phyloP scores from a whole-genome alignment of 1,140 invertebrate genomes.

The Micrasema minimum region DNA sequence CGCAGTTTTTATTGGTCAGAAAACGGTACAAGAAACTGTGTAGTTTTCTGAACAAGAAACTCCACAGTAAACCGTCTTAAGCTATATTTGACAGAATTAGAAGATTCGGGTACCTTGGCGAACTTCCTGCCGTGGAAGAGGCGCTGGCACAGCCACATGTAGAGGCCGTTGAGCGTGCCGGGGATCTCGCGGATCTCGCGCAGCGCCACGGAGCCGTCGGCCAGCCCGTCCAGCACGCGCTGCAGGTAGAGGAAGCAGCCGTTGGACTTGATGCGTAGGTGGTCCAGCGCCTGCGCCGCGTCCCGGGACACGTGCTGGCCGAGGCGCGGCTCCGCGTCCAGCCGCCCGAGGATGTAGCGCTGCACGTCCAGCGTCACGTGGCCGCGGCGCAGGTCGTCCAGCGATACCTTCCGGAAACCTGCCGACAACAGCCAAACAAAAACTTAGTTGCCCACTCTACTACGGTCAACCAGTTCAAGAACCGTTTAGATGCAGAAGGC shows the following conservation, averaged over 20 bases:
- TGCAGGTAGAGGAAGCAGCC: constrained; percentile 95
- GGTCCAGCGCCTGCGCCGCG: constrained; percentile 94
- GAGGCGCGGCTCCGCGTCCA: constrained; percentile 86
- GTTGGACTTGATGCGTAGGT: constrained; percentile 95
- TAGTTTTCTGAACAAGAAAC: too few species aligned
- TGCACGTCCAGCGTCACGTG: constrained; percentile 93
- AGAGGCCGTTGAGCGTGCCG: constrained; percentile 93
- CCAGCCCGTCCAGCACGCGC: constrained; percentile 91
- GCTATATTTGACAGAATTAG: too few species aligned
- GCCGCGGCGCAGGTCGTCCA: constrained; percentile 90
- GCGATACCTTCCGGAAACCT: constrained; percentile 91
- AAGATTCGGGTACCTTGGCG: constrained; percentile 72
- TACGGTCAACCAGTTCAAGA: too few species aligned
- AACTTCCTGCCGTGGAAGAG: constrained; percentile 91
- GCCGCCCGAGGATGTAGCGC: constrained; percentile 90
- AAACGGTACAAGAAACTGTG: too few species aligned
- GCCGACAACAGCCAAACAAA: too few species aligned
- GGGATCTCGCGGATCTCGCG: constrained; percentile 89
- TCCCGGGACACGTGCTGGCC: constrained; percentile 76
- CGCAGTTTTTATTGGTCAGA: too few species aligned
- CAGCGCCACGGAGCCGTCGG: constrained; percentile 91
- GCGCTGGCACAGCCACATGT: constrained; percentile 93
- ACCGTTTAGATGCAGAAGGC: too few species aligned
- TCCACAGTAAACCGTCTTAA: too few species aligned
- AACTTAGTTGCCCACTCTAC: too few species aligned